These are phyloP conservation scores for Synergus gifuensis DNA, from an alignment of 2,888 invertebrate genomes.

Conservation along the genomic window DNA sequence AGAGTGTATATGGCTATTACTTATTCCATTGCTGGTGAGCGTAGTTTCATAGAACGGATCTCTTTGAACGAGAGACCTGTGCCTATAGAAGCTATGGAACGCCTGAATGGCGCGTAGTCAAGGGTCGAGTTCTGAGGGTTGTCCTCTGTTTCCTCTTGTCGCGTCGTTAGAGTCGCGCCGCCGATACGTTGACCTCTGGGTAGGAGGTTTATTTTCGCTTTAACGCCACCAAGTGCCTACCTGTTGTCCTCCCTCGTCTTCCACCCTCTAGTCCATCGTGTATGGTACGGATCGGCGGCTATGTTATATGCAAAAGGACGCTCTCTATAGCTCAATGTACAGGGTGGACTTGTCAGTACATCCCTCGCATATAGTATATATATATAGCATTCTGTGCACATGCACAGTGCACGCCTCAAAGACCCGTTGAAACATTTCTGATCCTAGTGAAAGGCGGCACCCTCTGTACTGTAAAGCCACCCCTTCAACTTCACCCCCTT, in stretches of 20 bases:
- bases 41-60: neutral
- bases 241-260: conserved; percentile 44
- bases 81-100: conserved; percentile 13
- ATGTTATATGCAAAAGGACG: conserved; percentile 51
- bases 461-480: conserved; percentile 2
- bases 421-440: conserved; percentile 55
- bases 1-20: neutral
- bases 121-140: neutral
- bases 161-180: neutral
- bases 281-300: conserved; percentile 49
- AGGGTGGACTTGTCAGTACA: conserved; percentile 45
- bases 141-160: neutral
- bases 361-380: conserved; percentile 26
- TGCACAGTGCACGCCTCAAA: conserved; percentile 49
- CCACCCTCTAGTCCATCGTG: conserved; percentile 34
- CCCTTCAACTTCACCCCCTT: conserved; percentile 37
- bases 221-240: conserved; percentile 50
- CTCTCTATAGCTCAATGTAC: conserved; percentile 44
- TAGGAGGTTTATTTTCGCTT: conserved; percentile 48
- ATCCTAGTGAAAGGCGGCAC: conserved; percentile 50
- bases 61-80: conserved; percentile 1
- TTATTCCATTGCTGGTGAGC: neutral
- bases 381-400: conserved; percentile 43
- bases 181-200: conserved; percentile 25
- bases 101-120: neutral